A percentile compares a stretch with the other conserved stretches of the same genome.
Evolutionary conservation across 2,113 vertebrate genomes (phyloP).

Genomic region (Channa argus): DNA sequence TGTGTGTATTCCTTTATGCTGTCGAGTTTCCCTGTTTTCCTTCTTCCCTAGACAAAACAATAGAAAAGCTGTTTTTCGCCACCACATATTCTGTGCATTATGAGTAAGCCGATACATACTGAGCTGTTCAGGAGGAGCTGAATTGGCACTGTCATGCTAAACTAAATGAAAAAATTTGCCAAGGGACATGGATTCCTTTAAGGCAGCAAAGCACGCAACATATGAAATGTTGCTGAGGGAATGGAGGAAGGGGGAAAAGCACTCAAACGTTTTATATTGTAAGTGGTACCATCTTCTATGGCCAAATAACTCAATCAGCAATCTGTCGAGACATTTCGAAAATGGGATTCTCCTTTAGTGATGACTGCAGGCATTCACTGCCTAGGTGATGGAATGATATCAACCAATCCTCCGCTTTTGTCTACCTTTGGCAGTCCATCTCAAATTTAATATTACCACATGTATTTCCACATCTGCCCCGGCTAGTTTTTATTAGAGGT

Average conservation of each 20-base stretch:
- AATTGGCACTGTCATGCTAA: slow-evolving; percentile 54
- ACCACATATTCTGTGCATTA: slow-evolving; percentile 67
- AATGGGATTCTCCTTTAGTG: slow-evolving; percentile 54
- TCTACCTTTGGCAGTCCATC: slow-evolving; percentile 31
- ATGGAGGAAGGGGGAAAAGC: neutral
- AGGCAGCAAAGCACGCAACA: slow-evolving; percentile 33
- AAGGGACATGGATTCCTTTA: slow-evolving; percentile 42
- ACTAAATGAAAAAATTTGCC: slow-evolving; percentile 69
- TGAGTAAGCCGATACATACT: slow-evolving; percentile 61
- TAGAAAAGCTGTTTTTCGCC: slow-evolving; percentile 47
- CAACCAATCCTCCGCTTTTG: slow-evolving; percentile 44
- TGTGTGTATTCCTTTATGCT: slow-evolving; percentile 42
- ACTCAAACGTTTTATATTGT: slow-evolving; percentile 56
- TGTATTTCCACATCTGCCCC: slow-evolving; percentile 47
- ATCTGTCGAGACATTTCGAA: slow-evolving; percentile 62
- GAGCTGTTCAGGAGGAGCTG: slow-evolving; percentile 42
- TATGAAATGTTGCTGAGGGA: slow-evolving; percentile 44
- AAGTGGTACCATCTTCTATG: slow-evolving; percentile 59
- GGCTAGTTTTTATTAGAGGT: slow-evolving; percentile 39
- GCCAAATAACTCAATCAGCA: slow-evolving; percentile 67
- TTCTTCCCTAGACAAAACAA: slow-evolving; percentile 63
- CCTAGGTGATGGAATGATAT: slow-evolving; percentile 44
- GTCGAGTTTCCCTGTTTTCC: slow-evolving; percentile 51
- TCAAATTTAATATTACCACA: slow-evolving; percentile 49
- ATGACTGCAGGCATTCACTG: slow-evolving; percentile 62